Base-by-base conservation (phyloP, 2,888 invertebrate species). In the Sinelater perroti region DNA sequence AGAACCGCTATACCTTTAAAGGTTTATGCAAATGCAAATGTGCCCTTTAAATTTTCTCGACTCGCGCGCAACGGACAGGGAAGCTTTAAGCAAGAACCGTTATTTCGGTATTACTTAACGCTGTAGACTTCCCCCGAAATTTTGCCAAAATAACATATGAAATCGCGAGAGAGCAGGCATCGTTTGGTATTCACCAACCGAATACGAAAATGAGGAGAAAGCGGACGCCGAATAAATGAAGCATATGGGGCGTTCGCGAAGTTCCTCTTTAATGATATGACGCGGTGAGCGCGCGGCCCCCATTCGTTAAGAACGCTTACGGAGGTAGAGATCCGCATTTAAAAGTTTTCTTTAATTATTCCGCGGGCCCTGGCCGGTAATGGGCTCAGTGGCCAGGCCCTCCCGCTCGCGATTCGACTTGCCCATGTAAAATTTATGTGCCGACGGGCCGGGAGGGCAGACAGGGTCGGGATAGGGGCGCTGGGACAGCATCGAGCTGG, bases 361-460 rank as follows among this genome's bases (percentile, higher is more conserved):
- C 18, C 14, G 11, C 20, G 13, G 13, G 1, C 40, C 18, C 11
- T 5, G 24, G 24, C 14, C 26, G 3, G 35, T 40, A 21, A 24
- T 24, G 24, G 20, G 8, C 44, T 55, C 47, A 40, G 17, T 50
- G 44, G 45, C 30, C n/a, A n/a, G n/a, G n/a, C n/a, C n/a, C 40
- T 55, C 44, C 36, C 42, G 18, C 40, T 26, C 42, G 42, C 31
- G 35, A 47, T 47, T 55, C 42, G 30, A 46, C 51, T 57, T 42
- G 46, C 42, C 54, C 31, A 51, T 55, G 45, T 46, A 55, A 60
- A 60, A 55, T 60, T 60, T 60, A 60, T 60, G 50, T 51, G 59
- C n/a, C n/a, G n/a, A n/a, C n/a, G n/a, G n/a, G n/a, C n/a, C n/a
- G n/a, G n/a, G n/a, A n/a, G n/a, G n/a, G n/a, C n/a, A n/a, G n/a